Conservation (phyloP, 2,888 invertebrate genomes). For the Vandiemenella viatica region DNA sequence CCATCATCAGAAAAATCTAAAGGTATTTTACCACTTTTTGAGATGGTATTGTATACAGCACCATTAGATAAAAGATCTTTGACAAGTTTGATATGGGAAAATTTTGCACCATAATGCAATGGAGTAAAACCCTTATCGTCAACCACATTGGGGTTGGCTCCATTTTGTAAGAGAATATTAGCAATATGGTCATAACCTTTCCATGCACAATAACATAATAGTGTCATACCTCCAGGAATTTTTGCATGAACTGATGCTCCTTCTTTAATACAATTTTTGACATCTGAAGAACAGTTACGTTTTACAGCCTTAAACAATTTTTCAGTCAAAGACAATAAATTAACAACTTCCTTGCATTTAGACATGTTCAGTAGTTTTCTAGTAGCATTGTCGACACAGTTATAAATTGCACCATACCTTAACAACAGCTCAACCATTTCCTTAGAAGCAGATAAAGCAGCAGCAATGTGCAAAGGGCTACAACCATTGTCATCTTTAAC, state of each 20-base stretch:
- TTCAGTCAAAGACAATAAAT: background rate
- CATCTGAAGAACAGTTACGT: background rate
- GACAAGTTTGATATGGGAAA: background rate
- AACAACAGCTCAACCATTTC: constrained; percentile 1
- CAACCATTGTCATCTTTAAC: background rate
- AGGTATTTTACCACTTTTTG: constrained; percentile 6
- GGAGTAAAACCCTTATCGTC: background rate
- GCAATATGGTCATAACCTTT: background rate
- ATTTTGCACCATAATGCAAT: constrained; percentile 4
- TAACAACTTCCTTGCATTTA: background rate
- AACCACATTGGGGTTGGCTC: constrained; percentile 1
- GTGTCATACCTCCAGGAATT: background rate
- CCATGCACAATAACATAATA: background rate
- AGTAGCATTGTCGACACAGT: background rate
- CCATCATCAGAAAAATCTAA: background rate
- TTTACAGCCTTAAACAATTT: background rate
- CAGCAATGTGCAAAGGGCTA: constrained; percentile 5
- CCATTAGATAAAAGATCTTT: constrained; percentile 3
- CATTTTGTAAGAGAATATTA: constrained; percentile 1
- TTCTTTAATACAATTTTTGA: background rate
- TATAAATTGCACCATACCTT: background rate
- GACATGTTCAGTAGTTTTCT: background rate
- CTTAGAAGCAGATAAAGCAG: background rate
- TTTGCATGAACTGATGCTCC: background rate
- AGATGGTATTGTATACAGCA: constrained; percentile 14